These are phyloP conservation scores for Prolemur simus DNA, from an alignment of 2,113 vertebrate genomes.

Conservation along the genomic window DNA sequence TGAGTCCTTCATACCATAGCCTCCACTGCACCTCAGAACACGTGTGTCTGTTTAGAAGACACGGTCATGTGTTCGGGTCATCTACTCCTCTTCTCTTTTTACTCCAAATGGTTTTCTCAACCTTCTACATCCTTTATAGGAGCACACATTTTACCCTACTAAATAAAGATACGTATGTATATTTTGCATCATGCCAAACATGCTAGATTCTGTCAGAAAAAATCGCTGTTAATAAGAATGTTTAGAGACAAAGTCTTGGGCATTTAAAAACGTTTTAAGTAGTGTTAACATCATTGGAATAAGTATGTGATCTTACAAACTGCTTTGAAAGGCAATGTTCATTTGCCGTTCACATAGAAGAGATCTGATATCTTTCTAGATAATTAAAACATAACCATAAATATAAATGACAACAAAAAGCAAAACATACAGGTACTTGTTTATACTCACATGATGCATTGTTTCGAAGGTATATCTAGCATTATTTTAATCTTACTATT, in stretches of 20 bases:
- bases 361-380: not conserved
- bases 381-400: not conserved
- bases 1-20: rapidly evolving
- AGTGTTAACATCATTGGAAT: not conserved
- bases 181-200: not conserved
- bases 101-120: not conserved
- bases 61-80: too few relatives aligned
- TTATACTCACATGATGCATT: too few relatives aligned
- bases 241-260: not conserved
- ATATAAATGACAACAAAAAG: not conserved
- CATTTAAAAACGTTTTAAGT: not conserved
- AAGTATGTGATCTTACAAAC: not conserved
- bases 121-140: not conserved
- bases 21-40: too few relatives aligned
- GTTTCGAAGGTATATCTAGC: rapidly evolving
- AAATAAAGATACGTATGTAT: not conserved
- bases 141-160: not conserved
- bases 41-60: rapidly evolving
- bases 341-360: not conserved
- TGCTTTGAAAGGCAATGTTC: not conserved
- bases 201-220: not conserved
- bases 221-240: not conserved
- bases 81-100: not conserved
- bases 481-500: not conserved
- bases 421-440: rapidly evolving